These are phyloP conservation scores for Poeciliopsis presidionis DNA, from an alignment of 2,797 vertebrate genomes.

Conservation along the genomic window DNA sequence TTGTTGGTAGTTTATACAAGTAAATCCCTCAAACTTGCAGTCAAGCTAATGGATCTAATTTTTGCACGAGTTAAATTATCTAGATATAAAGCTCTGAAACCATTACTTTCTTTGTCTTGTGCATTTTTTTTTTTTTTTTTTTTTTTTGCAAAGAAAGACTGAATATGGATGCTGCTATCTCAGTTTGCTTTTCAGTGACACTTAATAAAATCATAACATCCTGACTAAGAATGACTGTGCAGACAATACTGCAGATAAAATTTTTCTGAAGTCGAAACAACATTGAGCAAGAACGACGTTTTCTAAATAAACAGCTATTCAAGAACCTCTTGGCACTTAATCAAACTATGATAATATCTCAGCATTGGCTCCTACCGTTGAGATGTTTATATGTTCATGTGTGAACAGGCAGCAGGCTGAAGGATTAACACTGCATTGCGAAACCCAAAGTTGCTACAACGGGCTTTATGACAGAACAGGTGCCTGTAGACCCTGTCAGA, in stretches of 20 bases:
- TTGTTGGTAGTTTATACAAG: background rate
- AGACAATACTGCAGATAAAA: background rate
- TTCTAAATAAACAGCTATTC: conserved; percentile 51
- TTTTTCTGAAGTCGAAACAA: background rate
- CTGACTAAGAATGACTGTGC: background rate
- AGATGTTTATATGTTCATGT: conserved; percentile 29
- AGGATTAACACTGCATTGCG: conserved; percentile 25
- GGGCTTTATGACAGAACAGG: conserved; percentile 5
- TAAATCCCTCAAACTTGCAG: background rate
- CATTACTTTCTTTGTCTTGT: background rate
- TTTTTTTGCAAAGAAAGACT: conserved; percentile 2
- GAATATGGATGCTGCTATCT: background rate
- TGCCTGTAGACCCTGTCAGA: conserved; percentile 18
- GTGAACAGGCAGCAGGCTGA: conserved; percentile 1
- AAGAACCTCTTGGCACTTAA: conserved; percentile 30
- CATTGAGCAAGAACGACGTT: conserved; percentile 41
- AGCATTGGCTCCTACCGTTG: conserved; percentile 18
- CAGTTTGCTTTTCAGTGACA: background rate
- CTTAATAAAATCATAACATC: background rate
- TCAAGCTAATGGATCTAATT: background rate
- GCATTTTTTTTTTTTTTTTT: background rate
- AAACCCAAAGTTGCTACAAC: conserved; percentile 17
- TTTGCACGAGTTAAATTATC: background rate
- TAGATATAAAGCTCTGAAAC: background rate
- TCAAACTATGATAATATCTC: background rate